Conservation (phyloP, 2,113 vertebrate genomes). For the Anas platyrhynchos region DNA sequence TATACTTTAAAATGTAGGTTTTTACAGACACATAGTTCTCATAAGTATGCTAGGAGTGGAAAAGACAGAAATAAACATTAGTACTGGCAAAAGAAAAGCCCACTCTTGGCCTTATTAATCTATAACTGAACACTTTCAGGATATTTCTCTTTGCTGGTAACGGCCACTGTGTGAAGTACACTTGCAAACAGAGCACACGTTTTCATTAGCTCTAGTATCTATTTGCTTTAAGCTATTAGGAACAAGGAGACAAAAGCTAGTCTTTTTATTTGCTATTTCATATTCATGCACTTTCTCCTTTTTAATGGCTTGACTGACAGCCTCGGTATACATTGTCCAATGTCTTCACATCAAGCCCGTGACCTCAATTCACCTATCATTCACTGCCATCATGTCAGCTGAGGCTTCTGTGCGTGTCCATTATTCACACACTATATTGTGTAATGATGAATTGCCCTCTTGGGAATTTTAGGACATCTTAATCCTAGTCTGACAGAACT, state of each 20-base stretch:
- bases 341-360: conserved; percentile 42
- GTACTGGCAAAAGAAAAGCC: background rate
- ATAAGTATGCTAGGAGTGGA: background rate
- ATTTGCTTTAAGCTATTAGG: conserved; percentile 45
- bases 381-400: conserved; percentile 70
- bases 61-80: background rate
- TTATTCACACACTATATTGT: conserved; percentile 71
- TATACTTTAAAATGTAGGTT: background rate
- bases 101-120: background rate
- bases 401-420: conserved; percentile 66
- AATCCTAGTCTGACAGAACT: conserved; percentile 77
- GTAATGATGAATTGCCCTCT: conserved; percentile 78
- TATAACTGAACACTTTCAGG: background rate
- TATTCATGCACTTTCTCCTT: conserved; percentile 67
- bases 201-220: conserved; percentile 63
- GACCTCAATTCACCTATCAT: conserved; percentile 69
- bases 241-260: conserved; percentile 63
- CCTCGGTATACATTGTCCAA: conserved; percentile 45
- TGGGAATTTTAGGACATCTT: conserved; percentile 78
- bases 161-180: background rate
- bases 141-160: conserved; percentile 34
- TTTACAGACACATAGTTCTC: background rate
- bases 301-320: conserved; percentile 71
- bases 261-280: conserved; percentile 70
- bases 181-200: background rate